Evolutionary conservation across 2,113 vertebrate species (phyloP), one percentile per base, ranked within the genome.

Genomic region (Misgurnus mizolepis): DNA sequence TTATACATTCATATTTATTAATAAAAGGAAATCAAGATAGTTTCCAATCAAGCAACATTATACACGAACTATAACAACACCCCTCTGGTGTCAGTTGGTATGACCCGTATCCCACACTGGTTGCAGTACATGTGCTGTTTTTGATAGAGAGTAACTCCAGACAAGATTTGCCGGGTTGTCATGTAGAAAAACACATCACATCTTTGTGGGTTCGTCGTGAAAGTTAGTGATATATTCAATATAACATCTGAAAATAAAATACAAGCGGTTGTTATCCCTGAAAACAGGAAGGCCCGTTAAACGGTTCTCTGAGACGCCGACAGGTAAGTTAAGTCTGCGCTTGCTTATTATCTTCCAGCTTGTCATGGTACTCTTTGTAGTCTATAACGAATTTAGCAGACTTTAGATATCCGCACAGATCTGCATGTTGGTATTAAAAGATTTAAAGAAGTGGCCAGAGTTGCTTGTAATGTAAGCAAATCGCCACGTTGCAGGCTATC

Each of bases 111-210:
- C 7, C 34, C 69, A 80, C 34, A 60, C 78, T 71, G 49, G 3
- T 45, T 64, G 27, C 7, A 61, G 17, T 55, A 53, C 78, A 80
- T 45, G 78, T 80, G 78, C 45, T 79, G 45, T 62, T 78, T 78
- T 45, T 68, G 40, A n/a, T 41, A 67, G 17, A 5, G 4, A 17
- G 72, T 27, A 4, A 18, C 7, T 15, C 0, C n/a, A 58, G 8
- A 5, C 41, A 8, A 6, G 11, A 15, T 50, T 49, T 14, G 18
- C 60, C 60, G 68, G 78, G 7, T 55, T 73, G 69, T 71, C 47
- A 72, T 65, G 49, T 50, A 43, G 41, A 45, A 3, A 43, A 47
- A 56, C 56, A 43, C 6, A 5, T 60, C 6, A 10, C 10, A 41
- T 43, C 6, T 22, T 73, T 73, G 7, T 18, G 55, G 55, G 17